These are phyloP conservation scores for Unio pictorum DNA, from an alignment of 2,888 invertebrate genomes.

Conservation along the genomic window DNA sequence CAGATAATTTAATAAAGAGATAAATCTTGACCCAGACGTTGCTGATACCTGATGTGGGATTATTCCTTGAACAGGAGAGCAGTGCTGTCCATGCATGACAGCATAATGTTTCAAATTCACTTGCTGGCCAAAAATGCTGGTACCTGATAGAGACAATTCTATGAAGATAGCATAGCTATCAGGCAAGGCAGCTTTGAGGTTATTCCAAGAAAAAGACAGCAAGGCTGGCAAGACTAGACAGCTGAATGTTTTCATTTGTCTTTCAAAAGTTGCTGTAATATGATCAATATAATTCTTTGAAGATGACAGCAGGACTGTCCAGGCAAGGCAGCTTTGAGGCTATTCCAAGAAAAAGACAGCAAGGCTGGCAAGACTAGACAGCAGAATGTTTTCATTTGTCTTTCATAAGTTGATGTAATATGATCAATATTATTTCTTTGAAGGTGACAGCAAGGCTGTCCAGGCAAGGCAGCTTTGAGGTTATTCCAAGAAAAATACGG, in stretches of 20 bases:
- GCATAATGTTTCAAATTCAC: neutral
- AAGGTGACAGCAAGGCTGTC: slow-evolving; percentile 26
- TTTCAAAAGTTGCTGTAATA: too few species aligned
- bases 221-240: too few species aligned
- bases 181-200: slow-evolving; percentile 9
- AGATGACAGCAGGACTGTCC: too few species aligned
- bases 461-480: slow-evolving; percentile 15
- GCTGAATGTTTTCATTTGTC: too few species aligned
- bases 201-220: too few species aligned
- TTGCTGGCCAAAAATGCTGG: too few species aligned
- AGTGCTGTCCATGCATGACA: slow-evolving; percentile 18
- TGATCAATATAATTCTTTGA: too few species aligned
- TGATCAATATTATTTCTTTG: slow-evolving; percentile 35
- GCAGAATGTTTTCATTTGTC: slow-evolving; percentile 6
- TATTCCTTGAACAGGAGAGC: slow-evolving; percentile 31
- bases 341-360: slow-evolving; percentile 16
- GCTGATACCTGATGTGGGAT: slow-evolving; percentile 41
- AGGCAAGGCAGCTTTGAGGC: too few species aligned
- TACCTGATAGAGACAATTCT: neutral
- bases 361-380: slow-evolving; percentile 17
- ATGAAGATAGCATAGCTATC: slow-evolving; percentile 25
- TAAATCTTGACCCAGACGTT: slow-evolving; percentile 36
- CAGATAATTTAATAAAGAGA: too few species aligned
- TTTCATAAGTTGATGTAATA: slow-evolving; percentile 47
- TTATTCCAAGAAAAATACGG: too few species aligned